Percentiles rank a stretch among this genome's conserved stretches.
Evolutionary conservation across 2,113 vertebrate species (phyloP).

Genomic region (Amblyornis subalaris): DNA sequence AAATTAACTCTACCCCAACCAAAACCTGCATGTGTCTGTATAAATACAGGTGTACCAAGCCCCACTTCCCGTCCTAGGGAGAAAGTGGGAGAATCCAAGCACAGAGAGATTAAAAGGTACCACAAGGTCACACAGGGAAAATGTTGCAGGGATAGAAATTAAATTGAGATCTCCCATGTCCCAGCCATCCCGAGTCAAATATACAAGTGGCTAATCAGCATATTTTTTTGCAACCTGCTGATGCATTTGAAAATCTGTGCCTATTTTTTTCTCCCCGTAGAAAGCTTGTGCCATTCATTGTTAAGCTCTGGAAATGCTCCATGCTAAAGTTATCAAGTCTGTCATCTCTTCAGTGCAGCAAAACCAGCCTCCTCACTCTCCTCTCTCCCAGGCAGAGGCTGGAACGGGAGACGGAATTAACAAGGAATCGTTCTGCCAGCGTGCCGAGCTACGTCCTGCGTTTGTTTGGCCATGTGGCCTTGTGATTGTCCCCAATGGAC

Average conservation of each 20-base stretch:
- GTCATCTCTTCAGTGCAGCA: constrained; percentile 30
- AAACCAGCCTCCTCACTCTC: constrained; percentile 29
- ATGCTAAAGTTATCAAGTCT: constrained; percentile 40
- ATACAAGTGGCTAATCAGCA: constrained; percentile 50
- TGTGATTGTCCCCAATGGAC: constrained; percentile 49
- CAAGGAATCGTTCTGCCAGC: constrained; percentile 33
- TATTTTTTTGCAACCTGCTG: constrained; percentile 33
- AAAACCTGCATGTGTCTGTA: neutral
- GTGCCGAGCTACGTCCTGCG: neutral
- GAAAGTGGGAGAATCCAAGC: neutral
- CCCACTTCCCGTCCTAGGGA: neutral
- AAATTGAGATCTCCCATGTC: neutral
- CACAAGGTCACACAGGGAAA: neutral
- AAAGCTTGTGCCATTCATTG: constrained; percentile 52
- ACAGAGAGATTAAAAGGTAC: neutral
- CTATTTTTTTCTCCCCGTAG: constrained; percentile 38
- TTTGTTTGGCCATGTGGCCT: constrained; percentile 56
- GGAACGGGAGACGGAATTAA: constrained; percentile 13
- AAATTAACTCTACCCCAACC: neutral
- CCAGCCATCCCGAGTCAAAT: neutral
- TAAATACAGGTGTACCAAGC: neutral
- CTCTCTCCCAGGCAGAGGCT: constrained; percentile 18
- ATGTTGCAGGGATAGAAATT: neutral
- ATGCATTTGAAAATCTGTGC: constrained; percentile 49
- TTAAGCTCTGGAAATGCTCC: constrained; percentile 45